Base-by-base conservation (phyloP, 2,888 invertebrate species). In the Halictus ligatus region DNA sequence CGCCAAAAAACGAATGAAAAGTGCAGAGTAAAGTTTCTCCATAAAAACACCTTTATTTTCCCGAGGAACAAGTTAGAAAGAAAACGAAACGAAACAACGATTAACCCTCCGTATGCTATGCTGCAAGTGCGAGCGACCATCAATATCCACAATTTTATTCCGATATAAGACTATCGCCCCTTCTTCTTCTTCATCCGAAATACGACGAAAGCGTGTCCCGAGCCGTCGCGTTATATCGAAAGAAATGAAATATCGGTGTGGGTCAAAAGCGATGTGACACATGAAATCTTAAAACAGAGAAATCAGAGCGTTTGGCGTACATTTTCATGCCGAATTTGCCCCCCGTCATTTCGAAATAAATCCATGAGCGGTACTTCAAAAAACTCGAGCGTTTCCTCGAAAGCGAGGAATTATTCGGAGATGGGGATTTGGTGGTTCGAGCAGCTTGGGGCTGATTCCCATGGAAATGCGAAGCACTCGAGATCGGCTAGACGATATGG, bases 401-500 rank as follows among this genome's bases (percentile, higher is more conserved):
- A 29, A 40, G 71, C 69, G 15, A 5, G 48, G 48, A 71, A 83
- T 83, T 75, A 82, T 71, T 60, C 75, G 29, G 5, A 54, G n/a
- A 73, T 6, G 18, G 21, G 12, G 48, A 60, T 48, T 35, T 48
- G n/a, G n/a, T 18, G 64, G 64, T 18, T 82, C 40, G 35, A 69
- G 48, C 13, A 25, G 21, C 21, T 54, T 18, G 64, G 29, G 54
- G 54, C 67, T 71, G 77, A 81, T 80, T 79, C 58, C 72, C 69
- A 18, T 48, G 69, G 35, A 69, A 48, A 58, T 78, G 43, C 79
- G 40, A 58, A 69, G 60, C 79, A 71, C 48, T 72, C 48, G 25
- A 58, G 40, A 13, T 18, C 43, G n/a, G 71, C 50, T 10, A 43
- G 64, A n/a, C 35, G 15, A 83, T 43, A 84, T 48, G 67, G 64